Conservation (phyloP, 2,888 invertebrate species). For the Herminia tarsipennalis region DNA sequence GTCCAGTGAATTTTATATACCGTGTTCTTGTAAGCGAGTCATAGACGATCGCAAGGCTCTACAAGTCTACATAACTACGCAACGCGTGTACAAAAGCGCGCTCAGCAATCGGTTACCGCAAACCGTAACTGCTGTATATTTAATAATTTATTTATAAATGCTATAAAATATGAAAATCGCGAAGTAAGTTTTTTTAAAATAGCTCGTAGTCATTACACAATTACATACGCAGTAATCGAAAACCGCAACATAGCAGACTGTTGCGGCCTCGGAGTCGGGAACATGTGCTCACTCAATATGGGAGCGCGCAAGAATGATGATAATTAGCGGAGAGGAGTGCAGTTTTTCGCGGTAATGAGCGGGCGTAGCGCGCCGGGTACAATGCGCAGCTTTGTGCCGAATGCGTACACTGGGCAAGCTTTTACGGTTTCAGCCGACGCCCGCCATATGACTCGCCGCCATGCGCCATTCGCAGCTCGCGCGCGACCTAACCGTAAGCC, state of each 20-base stretch:
- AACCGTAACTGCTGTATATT: constrained; percentile 54
- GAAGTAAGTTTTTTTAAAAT: constrained; percentile 54
- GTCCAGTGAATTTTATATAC: constrained; percentile 57
- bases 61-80: constrained; percentile 27
- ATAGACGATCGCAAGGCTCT: constrained; percentile 25
- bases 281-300: constrained; percentile 76
- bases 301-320: constrained; percentile 60
- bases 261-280: constrained; percentile 63
- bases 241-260: constrained; percentile 74
- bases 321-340: constrained; percentile 64
- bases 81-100: constrained; percentile 29
- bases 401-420: constrained; percentile 59
- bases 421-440: constrained; percentile 78
- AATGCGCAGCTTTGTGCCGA: constrained; percentile 52
- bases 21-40: constrained; percentile 32
- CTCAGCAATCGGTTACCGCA: constrained; percentile 56
- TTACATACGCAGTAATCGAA: constrained; percentile 67
- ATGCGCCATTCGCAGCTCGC: constrained; percentile 10
- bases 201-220: constrained; percentile 64
- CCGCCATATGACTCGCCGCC: constrained; percentile 70
- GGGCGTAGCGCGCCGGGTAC: constrained; percentile 54
- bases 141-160: constrained; percentile 57
- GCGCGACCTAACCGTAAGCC: constrained; percentile 45
- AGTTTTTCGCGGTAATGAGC: constrained; percentile 63
- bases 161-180: constrained; percentile 57